Conservation (phyloP, 2,888 invertebrate species). For the Hydriomena furcata region DNA sequence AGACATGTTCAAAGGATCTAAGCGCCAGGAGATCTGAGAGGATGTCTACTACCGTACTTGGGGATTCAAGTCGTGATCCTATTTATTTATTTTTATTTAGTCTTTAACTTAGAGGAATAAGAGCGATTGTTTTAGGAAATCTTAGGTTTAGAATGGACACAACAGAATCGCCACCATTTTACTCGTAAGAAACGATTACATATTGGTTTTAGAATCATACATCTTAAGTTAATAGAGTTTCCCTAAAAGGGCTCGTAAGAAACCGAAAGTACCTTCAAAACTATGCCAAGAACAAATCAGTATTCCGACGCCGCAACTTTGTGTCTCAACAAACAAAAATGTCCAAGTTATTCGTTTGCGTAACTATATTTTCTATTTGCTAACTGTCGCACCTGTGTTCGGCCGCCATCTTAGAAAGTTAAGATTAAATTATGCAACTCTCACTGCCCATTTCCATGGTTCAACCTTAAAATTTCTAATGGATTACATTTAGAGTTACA, state of each 20-base stretch:
- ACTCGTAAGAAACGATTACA: no score
- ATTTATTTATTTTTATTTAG: no score
- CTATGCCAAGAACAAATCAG: slow-evolving; percentile 24
- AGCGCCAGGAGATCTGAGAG: no score
- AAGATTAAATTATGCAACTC: slow-evolving; percentile 46
- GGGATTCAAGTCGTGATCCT: no score
- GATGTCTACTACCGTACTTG: no score
- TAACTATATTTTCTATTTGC: slow-evolving; percentile 42
- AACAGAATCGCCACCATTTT: no score
- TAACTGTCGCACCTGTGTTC: slow-evolving; percentile 42
- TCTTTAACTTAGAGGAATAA: no score
- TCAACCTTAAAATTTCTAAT: slow-evolving; percentile 53
- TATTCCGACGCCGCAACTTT: slow-evolving; percentile 22
- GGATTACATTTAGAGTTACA: slow-evolving; percentile 48
- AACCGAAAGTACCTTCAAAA: slow-evolving; percentile 20
- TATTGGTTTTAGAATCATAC: no score
- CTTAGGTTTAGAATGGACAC: no score
- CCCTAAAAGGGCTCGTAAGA: slow-evolving; percentile 10
- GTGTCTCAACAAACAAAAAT: slow-evolving; percentile 28
- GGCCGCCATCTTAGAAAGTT: slow-evolving; percentile 48
- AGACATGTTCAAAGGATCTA: no score
- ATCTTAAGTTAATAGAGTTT: no score
- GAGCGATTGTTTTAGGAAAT: no score
- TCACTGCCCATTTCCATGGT: slow-evolving; percentile 36
- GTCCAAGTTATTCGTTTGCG: slow-evolving; percentile 39